These are phyloP conservation scores for Opisthograptis luteolata DNA, from an alignment of 2,888 invertebrate genomes.

Conservation along the genomic window DNA sequence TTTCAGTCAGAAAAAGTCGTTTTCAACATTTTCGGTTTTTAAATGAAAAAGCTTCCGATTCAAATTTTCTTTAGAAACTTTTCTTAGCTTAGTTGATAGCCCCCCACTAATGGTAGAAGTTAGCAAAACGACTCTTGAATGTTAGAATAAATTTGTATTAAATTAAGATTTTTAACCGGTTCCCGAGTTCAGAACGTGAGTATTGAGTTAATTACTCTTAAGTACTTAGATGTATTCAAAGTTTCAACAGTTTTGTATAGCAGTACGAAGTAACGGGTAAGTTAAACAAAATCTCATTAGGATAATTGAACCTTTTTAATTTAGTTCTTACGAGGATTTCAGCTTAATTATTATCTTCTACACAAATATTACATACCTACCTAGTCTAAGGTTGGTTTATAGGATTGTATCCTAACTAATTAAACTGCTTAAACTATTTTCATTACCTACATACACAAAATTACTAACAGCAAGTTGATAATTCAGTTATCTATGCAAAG, in stretches of 20 bases:
- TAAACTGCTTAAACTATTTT: no score
- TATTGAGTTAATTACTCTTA: not conserved
- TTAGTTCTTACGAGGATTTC: no score
- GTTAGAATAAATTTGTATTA: slow-evolving; percentile 7
- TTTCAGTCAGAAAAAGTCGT: slow-evolving; percentile 12
- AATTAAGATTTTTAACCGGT: not conserved
- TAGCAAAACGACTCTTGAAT: not conserved
- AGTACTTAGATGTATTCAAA: not conserved
- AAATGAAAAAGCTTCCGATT: slow-evolving; percentile 1
- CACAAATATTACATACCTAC: no score
- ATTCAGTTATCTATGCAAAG: no score
- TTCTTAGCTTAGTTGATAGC: slow-evolving; percentile 5
- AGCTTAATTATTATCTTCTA: no score
- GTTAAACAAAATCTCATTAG: slow-evolving; percentile 2
- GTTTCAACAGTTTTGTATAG: slow-evolving; percentile 3
- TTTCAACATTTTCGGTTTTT: slow-evolving; percentile 7
- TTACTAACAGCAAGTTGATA: no score
- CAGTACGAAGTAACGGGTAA: not conserved
- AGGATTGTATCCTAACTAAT: no score
- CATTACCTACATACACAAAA: no score
- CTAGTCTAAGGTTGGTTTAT: no score
- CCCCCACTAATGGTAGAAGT: slow-evolving; percentile 15
- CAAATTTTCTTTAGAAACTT: slow-evolving; percentile 1
- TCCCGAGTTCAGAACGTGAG: slow-evolving; percentile 4
- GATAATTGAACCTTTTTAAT: slow-evolving; percentile 9